These are phyloP conservation scores for Puma concolor DNA, from an alignment of 2,113 vertebrate genomes.

Conservation along the genomic window DNA sequence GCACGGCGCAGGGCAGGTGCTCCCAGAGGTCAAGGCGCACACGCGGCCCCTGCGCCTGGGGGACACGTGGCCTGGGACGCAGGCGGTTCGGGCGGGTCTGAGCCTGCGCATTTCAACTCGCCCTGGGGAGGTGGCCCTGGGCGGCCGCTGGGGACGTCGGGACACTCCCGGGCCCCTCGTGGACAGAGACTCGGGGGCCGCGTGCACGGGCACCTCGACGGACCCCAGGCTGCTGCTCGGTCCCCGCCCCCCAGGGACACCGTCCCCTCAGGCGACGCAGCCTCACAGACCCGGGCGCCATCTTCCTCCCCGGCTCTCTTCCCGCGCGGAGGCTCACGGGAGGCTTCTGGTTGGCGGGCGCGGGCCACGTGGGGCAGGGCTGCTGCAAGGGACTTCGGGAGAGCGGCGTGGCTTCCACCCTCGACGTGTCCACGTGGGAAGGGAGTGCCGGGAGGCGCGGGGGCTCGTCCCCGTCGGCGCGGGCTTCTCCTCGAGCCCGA, in stretches of 20 bases:
- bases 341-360: background rate
- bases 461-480: background rate
- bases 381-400: background rate
- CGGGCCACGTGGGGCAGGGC: background rate
- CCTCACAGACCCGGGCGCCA: background rate
- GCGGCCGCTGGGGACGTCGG: background rate
- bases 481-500: background rate
- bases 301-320: background rate
- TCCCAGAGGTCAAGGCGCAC: no score
- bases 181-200: background rate
- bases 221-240: no score
- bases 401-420: background rate
- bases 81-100: no score
- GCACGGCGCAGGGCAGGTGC: background rate
- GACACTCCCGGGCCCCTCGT: background rate
- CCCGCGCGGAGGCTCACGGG: no score
- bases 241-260: rapidly evolving
- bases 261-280: no score
- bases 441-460: no score
- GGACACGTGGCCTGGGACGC: background rate
- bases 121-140: background rate
- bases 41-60: no score
- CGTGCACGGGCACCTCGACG: background rate
- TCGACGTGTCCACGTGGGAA: background rate
- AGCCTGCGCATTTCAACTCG: background rate